Percentiles rank a stretch among this genome's conserved stretches.
phyloP scores from a whole-genome alignment of 2,797 vertebrate genomes.

The Rachycentron canadum region DNA sequence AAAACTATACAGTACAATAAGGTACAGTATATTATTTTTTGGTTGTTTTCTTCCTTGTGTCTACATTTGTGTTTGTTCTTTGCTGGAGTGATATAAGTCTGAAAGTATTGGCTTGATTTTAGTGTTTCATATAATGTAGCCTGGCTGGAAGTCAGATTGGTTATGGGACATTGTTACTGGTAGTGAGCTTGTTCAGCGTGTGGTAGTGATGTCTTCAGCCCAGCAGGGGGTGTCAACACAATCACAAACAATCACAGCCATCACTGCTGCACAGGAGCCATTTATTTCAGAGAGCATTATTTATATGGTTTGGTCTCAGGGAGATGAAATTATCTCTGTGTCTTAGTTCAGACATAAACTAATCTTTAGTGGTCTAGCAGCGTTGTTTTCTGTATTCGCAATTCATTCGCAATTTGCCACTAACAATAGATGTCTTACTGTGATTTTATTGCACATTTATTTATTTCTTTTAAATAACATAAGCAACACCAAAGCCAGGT shows the following conservation, averaged over 20 bases:
- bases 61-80: slow-evolving; percentile 35
- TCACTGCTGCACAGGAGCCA: slow-evolving; percentile 69
- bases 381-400: slow-evolving; percentile 46
- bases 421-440: slow-evolving; percentile 26
- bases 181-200: slow-evolving; percentile 44
- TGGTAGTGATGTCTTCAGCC: slow-evolving; percentile 81
- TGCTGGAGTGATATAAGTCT: slow-evolving; percentile 20
- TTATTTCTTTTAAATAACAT: background rate
- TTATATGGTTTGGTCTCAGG: slow-evolving; percentile 61
- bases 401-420: slow-evolving; percentile 51
- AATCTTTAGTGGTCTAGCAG: slow-evolving; percentile 46
- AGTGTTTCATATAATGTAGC: slow-evolving; percentile 53
- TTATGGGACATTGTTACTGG: slow-evolving; percentile 44
- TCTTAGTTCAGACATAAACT: slow-evolving; percentile 56
- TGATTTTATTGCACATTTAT: slow-evolving; percentile 34
- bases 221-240: slow-evolving; percentile 88
- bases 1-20: slow-evolving; percentile 22
- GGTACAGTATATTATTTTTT: slow-evolving; percentile 14
- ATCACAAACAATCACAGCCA: slow-evolving; percentile 78
- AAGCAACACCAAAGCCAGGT: slow-evolving; percentile 29
- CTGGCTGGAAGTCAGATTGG: slow-evolving; percentile 47
- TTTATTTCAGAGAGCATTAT: slow-evolving; percentile 72
- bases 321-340: slow-evolving; percentile 62
- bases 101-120: slow-evolving; percentile 29
- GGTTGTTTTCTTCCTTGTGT: slow-evolving; percentile 25